phyloP scores from a whole-genome alignment of 2,113 vertebrate species.

The Myrmecobius fasciatus region DNA sequence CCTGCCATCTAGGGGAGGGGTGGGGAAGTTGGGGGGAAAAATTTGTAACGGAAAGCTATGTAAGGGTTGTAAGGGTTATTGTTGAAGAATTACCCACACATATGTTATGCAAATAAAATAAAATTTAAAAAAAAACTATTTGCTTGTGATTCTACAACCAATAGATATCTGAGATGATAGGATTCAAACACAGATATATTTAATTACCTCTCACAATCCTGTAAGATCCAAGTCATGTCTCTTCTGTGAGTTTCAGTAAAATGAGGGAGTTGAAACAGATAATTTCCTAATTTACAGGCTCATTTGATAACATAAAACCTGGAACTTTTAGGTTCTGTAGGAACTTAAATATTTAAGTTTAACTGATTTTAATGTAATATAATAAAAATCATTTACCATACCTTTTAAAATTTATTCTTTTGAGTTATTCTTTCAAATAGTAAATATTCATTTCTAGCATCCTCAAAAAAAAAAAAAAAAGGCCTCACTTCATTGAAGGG shows the following conservation, averaged over 20 bases:
- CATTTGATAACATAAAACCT: neutral
- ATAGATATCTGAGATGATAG: neutral
- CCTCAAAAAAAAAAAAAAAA: too few relatives aligned
- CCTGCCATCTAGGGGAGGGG: too few relatives aligned
- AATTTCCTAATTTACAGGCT: neutral
- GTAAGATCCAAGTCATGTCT: neutral
- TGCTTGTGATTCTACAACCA: neutral
- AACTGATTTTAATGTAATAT: conserved; percentile 69
- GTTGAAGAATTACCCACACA: too few relatives aligned
- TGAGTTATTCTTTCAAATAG: conserved; percentile 64
- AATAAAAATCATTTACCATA: conserved; percentile 65
- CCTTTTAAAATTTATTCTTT: conserved; percentile 65
- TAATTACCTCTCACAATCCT: neutral
- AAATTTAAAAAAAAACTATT: too few relatives aligned
- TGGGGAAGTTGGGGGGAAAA: too few relatives aligned
- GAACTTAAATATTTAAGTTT: conserved; percentile 48
- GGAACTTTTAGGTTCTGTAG: neutral
- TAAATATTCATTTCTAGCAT: conserved; percentile 65
- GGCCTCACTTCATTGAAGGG: neutral
- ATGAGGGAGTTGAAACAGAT: neutral
- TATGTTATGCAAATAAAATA: too few relatives aligned
- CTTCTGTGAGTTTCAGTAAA: neutral
- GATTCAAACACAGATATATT: neutral
- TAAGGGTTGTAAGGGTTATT: too few relatives aligned
- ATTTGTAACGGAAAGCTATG: too few relatives aligned